These are phyloP conservation scores for Nephotettix cincticeps DNA, from an alignment of 1,140 invertebrate species.

Conservation along the genomic window DNA sequence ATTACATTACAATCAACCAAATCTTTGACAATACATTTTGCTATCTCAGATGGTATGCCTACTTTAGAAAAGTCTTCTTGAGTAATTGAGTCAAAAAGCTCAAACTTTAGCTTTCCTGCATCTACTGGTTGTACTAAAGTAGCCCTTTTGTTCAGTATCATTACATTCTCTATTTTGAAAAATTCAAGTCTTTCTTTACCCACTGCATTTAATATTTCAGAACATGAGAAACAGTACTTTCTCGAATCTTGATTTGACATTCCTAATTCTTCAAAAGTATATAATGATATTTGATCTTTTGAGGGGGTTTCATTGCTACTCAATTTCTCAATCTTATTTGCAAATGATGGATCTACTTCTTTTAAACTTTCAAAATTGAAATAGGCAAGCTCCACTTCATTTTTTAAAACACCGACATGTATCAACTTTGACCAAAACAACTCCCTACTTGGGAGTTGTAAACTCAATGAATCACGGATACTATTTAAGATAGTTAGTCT, in stretches of 20 bases:
- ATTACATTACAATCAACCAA: neutral
- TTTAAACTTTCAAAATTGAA: neutral
- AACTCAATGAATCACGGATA: neutral
- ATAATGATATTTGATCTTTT: too few species aligned
- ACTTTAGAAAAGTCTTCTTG: neutral
- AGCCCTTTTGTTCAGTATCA: neutral
- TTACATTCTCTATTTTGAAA: neutral
- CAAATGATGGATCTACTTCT: neutral
- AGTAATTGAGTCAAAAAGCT: neutral
- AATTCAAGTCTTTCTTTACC: neutral
- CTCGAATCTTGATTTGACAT: too few species aligned
- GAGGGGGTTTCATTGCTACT: too few species aligned
- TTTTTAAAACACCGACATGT: neutral
- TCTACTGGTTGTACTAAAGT: neutral
- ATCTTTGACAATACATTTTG: neutral
- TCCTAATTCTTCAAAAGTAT: too few species aligned
- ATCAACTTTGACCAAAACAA: neutral
- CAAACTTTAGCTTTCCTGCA: neutral
- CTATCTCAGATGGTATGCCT: neutral
- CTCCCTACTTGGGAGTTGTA: neutral
- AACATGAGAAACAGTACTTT: too few species aligned
- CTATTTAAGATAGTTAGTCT: neutral
- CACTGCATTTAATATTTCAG: too few species aligned
- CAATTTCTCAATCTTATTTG: neutral
- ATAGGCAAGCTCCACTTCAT: neutral